phyloP scores from a whole-genome alignment of 2,113 vertebrate genomes.

The Dolichotis patagonum region DNA sequence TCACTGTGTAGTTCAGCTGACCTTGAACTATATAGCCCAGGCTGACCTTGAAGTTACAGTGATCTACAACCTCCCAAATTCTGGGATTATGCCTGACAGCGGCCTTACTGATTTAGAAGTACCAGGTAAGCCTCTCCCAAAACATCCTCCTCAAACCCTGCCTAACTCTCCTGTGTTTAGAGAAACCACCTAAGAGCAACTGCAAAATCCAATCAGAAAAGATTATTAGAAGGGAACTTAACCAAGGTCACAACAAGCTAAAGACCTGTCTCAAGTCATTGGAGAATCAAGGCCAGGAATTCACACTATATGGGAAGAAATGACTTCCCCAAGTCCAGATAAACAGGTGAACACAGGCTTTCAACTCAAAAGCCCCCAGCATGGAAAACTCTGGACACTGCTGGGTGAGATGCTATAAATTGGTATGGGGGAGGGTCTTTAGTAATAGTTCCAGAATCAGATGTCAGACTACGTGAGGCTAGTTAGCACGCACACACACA shows the following conservation, averaged over 20 bases:
- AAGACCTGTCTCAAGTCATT: neutral
- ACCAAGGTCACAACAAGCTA: neutral
- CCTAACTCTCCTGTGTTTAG: neutral
- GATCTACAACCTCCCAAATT: neutral
- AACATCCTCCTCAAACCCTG: neutral
- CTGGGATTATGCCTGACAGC: neutral
- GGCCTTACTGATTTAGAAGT: neutral
- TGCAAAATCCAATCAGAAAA: neutral
- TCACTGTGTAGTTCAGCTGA: neutral
- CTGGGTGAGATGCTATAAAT: neutral
- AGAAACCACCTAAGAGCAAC: neutral
- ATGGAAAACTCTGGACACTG: neutral
- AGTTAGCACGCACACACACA: neutral
- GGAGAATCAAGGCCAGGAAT: neutral
- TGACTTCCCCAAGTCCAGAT: neutral
- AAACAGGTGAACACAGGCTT: neutral
- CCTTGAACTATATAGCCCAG: neutral
- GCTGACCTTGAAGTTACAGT: neutral
- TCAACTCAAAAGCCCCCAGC: neutral
- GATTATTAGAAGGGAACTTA: neutral
- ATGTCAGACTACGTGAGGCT: neutral
- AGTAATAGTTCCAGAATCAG: neutral
- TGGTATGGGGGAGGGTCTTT: neutral
- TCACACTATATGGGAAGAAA: neutral
- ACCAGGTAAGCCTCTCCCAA: neutral